Evolutionary conservation across 2,888 invertebrate genomes (phyloP).

Genomic region (Drosophila greeni): DNA sequence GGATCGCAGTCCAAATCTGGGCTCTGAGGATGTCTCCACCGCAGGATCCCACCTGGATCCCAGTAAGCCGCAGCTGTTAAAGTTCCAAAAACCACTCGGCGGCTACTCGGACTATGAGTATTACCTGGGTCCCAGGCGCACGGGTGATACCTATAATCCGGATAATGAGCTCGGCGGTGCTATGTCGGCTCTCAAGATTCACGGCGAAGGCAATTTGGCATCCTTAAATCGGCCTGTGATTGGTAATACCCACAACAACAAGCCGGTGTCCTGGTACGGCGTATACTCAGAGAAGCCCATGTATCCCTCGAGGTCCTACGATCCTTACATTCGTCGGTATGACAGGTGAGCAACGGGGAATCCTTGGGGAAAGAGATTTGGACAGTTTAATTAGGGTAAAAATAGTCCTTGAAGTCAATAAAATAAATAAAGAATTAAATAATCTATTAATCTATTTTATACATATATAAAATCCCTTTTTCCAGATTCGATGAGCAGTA

Average conservation of each 20-base stretch:
- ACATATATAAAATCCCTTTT: too few species aligned
- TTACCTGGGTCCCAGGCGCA: constrained; percentile 64
- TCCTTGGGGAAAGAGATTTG: too few species aligned
- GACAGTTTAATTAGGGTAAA: too few species aligned
- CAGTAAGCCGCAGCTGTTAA: constrained; percentile 51
- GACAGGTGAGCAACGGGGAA: constrained; percentile 70
- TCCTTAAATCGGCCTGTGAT: constrained; percentile 36
- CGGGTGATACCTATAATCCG: constrained; percentile 76
- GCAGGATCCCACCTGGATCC: constrained; percentile 43
- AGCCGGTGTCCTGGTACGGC: constrained; percentile 61
- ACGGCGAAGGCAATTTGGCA: constrained; percentile 8
- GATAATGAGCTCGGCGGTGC: constrained; percentile 51
- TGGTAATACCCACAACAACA: constrained; percentile 45
- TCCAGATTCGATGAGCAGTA: constrained; percentile 76
- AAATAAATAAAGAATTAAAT: too few species aligned
- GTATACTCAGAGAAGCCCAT: constrained; percentile 58
- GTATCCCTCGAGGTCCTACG: constrained; percentile 77
- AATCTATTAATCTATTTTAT: too few species aligned
- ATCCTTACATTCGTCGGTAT: constrained; percentile 77
- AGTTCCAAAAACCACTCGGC: constrained; percentile 55
- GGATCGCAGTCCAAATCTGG: constrained; percentile 39
- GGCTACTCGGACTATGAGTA: constrained; percentile 81
- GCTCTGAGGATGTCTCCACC: constrained; percentile 53
- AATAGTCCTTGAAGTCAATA: too few species aligned
- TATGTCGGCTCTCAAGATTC: constrained; percentile 34